A percentile compares a stretch with the other conserved stretches of the same genome.
These are phyloP conservation scores for Trachelus stipa DNA, from an alignment of 2,888 invertebrate genomes.

Conservation along the genomic window DNA sequence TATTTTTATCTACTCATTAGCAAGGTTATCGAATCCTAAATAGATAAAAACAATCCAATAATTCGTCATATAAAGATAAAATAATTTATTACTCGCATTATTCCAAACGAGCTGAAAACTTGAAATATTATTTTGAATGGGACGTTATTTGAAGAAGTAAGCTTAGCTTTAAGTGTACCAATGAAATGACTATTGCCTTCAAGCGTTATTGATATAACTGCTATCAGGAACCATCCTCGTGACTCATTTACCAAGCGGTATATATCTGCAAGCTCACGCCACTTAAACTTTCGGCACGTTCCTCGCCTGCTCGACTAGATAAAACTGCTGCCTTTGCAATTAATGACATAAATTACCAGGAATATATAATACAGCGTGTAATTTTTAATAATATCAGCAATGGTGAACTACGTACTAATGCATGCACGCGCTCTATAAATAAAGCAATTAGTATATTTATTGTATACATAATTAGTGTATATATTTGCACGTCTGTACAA, in stretches of 20 bases:
- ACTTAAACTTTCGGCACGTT: neutral
- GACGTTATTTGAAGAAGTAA: neutral
- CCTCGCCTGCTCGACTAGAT: neutral
- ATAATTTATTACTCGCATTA: neutral
- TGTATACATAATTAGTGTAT: neutral
- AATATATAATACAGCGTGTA: neutral
- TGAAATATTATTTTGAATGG: neutral
- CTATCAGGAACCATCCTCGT: neutral
- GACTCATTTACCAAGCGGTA: neutral
- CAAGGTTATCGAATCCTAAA: neutral
- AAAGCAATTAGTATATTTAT: neutral
- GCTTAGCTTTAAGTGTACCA: neutral
- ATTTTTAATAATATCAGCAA: neutral
- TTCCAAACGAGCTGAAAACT: neutral
- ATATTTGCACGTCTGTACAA: neutral
- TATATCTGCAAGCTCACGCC: neutral
- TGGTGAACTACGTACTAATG: neutral
- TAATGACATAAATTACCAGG: neutral
- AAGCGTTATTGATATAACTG: neutral
- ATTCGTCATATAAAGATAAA: neutral
- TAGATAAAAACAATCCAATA: neutral
- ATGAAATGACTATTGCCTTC: neutral
- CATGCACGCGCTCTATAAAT: neutral
- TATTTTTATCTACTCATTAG: neutral
- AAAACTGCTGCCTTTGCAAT: neutral